Evolutionary conservation across 2,113 vertebrate genomes (phyloP).

Genomic region (Pogona vitticeps): DNA sequence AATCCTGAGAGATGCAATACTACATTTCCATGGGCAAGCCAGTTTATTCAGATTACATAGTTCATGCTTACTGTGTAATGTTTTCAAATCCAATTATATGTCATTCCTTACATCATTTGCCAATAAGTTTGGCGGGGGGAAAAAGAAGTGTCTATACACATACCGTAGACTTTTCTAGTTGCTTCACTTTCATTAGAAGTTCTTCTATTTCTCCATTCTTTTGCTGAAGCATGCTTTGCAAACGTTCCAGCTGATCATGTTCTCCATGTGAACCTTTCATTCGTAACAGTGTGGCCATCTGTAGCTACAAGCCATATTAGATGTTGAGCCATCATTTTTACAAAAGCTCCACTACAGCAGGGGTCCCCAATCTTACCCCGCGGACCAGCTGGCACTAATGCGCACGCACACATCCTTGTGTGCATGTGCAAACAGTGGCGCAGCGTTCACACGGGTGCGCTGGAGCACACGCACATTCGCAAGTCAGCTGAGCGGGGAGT

Average conservation of each 20-base stretch:
- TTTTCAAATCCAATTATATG: not conserved
- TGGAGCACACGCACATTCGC: too few relatives aligned
- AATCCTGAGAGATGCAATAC: not conserved
- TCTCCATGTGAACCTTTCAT: constrained; percentile 89
- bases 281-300: constrained; percentile 90
- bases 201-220: constrained; percentile 92
- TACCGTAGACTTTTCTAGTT: constrained; percentile 89
- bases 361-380: not conserved
- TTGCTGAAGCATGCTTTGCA: constrained; percentile 89
- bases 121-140: not conserved
- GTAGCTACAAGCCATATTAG: constrained; percentile 76
- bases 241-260: constrained; percentile 88
- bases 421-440: too few relatives aligned
- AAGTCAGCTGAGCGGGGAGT: too few relatives aligned
- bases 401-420: too few relatives aligned
- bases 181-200: constrained; percentile 85
- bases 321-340: not conserved
- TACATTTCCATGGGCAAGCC: not conserved
- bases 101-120: not conserved
- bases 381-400: not conserved
- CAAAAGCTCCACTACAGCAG: not conserved
- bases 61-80: not conserved
- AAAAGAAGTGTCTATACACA: not conserved
- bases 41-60: not conserved
- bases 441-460: too few relatives aligned